Evolutionary conservation across 2,113 vertebrate genomes (phyloP).

Genomic region (Eidolon helvum): DNA sequence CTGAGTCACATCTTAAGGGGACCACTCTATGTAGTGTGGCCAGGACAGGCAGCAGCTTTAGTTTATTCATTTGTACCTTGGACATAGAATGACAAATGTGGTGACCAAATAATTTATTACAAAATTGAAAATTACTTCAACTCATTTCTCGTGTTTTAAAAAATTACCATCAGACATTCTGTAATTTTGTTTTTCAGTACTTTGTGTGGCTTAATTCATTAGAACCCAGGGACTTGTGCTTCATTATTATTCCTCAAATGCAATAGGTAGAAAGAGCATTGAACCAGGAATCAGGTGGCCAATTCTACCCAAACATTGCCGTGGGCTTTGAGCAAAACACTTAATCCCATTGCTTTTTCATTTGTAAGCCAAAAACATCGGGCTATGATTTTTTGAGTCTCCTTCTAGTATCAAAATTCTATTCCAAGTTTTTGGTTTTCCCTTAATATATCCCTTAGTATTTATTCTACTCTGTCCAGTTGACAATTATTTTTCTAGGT

Average conservation of each 20-base stretch:
- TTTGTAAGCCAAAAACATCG: neutral
- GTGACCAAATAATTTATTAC: neutral
- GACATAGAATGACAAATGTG: neutral
- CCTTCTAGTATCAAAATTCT: neutral
- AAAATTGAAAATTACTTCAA: slow-evolving; percentile 45
- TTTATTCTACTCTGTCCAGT: neutral
- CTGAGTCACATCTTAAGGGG: neutral
- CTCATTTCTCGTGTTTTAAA: neutral
- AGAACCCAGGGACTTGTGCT: neutral
- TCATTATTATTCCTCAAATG: neutral
- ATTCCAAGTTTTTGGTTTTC: neutral
- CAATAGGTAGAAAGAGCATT: neutral
- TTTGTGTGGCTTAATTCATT: neutral
- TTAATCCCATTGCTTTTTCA: neutral
- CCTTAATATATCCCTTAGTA: neutral
- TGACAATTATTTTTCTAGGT: slow-evolving; percentile 5
- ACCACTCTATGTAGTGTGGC: neutral
- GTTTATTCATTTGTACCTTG: neutral
- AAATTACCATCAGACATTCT: neutral
- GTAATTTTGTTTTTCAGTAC: neutral
- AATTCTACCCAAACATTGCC: neutral
- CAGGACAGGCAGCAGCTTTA: neutral
- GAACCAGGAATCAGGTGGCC: neutral
- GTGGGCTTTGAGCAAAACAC: neutral
- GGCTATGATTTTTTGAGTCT: neutral